These are phyloP conservation scores for Micoletzkya japonica DNA, from an alignment of 2,888 invertebrate species.

Conservation along the genomic window DNA sequence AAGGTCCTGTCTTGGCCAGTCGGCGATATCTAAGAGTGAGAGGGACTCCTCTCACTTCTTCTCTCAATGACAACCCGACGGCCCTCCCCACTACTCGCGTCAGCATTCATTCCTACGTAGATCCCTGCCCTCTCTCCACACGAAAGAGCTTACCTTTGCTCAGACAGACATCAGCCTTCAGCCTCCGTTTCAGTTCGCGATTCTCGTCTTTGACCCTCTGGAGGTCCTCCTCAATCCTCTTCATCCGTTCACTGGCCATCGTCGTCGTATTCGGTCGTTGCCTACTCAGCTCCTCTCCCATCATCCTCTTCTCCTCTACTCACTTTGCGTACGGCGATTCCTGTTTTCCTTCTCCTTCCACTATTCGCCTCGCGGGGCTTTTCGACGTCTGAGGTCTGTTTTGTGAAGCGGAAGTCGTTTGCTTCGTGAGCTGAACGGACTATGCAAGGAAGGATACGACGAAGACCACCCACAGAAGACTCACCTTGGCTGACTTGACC, in stretches of 20 bases:
- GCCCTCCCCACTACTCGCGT: too few relatives aligned
- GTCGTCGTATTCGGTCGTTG: background rate
- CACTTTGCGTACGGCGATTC: too few relatives aligned
- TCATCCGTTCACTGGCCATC: background rate
- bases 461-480: too few relatives aligned
- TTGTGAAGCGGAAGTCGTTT: background rate
- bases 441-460: too few relatives aligned
- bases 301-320: background rate
- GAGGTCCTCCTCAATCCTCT: constrained; percentile 24
- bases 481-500: too few relatives aligned
- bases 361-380: too few relatives aligned
- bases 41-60: background rate
- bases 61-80: too few relatives aligned
- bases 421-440: too few relatives aligned
- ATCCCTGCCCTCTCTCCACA: too few relatives aligned
- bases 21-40: constrained; percentile 4
- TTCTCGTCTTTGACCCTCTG: constrained; percentile 19
- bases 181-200: background rate
- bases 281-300: constrained; percentile 3
- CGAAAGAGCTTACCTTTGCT: constrained; percentile 11
- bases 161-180: background rate
- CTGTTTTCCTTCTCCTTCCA: too few relatives aligned
- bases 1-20: constrained; percentile 23
- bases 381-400: background rate
- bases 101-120: too few relatives aligned